These are phyloP conservation scores for Catocala fraxini DNA, from an alignment of 2,888 invertebrate genomes.

Conservation along the genomic window DNA sequence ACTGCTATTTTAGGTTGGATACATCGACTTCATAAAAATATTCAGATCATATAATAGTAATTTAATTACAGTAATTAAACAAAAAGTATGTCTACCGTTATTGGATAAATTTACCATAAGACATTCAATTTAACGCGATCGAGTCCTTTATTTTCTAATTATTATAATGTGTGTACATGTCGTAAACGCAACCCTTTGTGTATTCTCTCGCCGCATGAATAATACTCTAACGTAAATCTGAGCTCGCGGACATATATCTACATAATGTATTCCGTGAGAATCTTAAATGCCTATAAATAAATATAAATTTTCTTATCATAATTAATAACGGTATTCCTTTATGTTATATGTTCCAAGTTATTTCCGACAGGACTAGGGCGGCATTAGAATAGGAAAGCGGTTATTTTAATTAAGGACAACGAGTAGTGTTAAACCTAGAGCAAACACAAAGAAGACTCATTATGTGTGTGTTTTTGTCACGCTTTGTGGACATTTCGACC, in stretches of 20 bases:
- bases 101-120: no score
- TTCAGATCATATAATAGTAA: no score
- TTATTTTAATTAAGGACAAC: slow-evolving; percentile 22
- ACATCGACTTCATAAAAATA: no score
- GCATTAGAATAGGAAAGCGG: background rate
- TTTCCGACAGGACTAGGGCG: no score
- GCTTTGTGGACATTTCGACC: slow-evolving; percentile 64
- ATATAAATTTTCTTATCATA: slow-evolving; percentile 11
- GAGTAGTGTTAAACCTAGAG: slow-evolving; percentile 13
- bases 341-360: no score
- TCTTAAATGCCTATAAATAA: background rate
- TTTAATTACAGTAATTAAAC: no score
- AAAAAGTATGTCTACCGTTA: no score
- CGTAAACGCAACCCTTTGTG: background rate
- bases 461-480: slow-evolving; percentile 69
- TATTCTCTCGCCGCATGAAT: background rate
- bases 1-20: no score
- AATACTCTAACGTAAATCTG: background rate
- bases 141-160: no score
- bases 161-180: no score
- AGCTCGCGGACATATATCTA: background rate
- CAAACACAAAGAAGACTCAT: slow-evolving; percentile 47
- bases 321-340: slow-evolving; percentile 5
- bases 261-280: slow-evolving; percentile 1
- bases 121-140: no score